phyloP scores from a whole-genome alignment of 2,797 vertebrate genomes.

The Numenius phaeopus region DNA sequence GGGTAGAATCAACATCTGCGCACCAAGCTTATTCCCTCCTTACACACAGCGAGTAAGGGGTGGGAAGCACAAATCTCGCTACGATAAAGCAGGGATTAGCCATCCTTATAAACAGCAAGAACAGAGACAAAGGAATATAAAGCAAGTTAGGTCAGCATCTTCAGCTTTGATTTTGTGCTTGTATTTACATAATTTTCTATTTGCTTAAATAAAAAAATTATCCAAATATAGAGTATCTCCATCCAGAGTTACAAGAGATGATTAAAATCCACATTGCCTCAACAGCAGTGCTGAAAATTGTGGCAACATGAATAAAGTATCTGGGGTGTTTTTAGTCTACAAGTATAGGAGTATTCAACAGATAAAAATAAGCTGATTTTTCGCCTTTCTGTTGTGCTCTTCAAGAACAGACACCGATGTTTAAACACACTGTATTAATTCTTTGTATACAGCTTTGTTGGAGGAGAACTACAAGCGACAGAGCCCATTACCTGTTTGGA shows the following conservation, averaged over 20 bases:
- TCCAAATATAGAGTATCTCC: background rate
- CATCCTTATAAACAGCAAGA: background rate
- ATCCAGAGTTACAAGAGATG: background rate
- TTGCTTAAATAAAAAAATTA: background rate
- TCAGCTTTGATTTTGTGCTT: background rate
- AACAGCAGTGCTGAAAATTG: background rate
- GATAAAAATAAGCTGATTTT: background rate
- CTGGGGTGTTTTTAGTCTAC: background rate
- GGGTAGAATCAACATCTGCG: background rate
- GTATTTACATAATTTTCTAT: background rate
- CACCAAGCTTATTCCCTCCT: background rate
- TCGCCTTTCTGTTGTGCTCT: background rate
- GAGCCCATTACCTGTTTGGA: slow-evolving; percentile 86
- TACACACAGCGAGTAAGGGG: background rate
- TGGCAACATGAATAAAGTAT: background rate
- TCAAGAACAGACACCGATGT: background rate
- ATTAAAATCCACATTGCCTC: background rate
- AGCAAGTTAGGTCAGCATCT: background rate
- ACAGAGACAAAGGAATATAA: background rate
- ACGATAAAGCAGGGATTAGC: slow-evolving; percentile 18
- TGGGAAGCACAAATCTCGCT: background rate
- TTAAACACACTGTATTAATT: background rate
- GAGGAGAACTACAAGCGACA: background rate
- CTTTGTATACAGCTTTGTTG: background rate
- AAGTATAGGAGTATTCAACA: background rate